Evolutionary conservation across 2,888 invertebrate genomes (phyloP).

Genomic region (Melitaea athalia): DNA sequence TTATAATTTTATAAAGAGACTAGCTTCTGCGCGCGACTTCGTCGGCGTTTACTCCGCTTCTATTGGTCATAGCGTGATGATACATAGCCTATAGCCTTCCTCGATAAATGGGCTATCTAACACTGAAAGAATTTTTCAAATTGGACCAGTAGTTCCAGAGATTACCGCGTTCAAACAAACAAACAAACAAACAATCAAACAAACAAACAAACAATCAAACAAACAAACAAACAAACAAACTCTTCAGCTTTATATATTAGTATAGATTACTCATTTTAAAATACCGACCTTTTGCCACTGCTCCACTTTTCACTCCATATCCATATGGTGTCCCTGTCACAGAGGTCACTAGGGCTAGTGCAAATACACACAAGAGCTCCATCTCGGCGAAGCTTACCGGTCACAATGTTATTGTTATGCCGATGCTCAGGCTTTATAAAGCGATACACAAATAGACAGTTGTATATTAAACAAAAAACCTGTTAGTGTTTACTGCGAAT

Average conservation of each 20-base stretch:
- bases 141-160: no score
- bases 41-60: no score
- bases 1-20: neutral
- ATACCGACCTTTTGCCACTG: constrained; percentile 65
- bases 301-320: constrained; percentile 70
- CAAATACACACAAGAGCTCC: constrained; percentile 68
- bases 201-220: no score
- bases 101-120: no score
- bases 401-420: constrained; percentile 66
- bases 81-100: no score
- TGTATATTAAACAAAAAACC: constrained; percentile 64
- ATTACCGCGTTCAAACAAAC: no score
- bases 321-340: constrained; percentile 66
- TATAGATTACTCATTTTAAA: neutral
- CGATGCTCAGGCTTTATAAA: constrained; percentile 72
- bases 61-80: no score
- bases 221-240: no score
- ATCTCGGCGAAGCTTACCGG: constrained; percentile 71
- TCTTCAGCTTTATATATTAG: no score
- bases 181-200: no score
- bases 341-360: constrained; percentile 58
- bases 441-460: constrained; percentile 68
- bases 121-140: no score
- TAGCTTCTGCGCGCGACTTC: no score
- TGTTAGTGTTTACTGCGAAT: constrained; percentile 71